Conservation (phyloP, 1,140 invertebrate species). For the Trachymyrmex septentrionalis region DNA sequence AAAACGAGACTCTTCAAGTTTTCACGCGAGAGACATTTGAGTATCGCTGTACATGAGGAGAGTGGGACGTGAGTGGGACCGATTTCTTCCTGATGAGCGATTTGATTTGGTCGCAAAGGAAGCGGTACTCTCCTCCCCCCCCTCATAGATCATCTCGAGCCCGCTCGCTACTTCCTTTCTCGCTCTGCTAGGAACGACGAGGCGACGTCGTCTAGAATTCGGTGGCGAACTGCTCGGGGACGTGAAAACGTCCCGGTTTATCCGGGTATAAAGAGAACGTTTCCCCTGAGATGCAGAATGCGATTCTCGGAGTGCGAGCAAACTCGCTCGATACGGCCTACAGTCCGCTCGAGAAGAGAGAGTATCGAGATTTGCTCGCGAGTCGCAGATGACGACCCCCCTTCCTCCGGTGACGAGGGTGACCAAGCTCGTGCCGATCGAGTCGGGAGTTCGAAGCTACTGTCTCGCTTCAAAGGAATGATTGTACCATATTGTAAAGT, state of each 20-base stretch:
- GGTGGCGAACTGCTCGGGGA: slow-evolving; percentile 35
- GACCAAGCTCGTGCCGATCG: slow-evolving; percentile 6
- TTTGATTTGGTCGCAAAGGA: background rate
- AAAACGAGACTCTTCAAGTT: slow-evolving; percentile 72
- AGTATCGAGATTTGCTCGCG: slow-evolving; percentile 58
- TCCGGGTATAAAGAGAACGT: background rate
- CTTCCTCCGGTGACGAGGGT: background rate
- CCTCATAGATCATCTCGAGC: background rate
- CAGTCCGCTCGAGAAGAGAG: slow-evolving; percentile 61
- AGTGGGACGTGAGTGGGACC: slow-evolving; percentile 50
- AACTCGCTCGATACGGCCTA: slow-evolving; percentile 72
- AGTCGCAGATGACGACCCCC: slow-evolving; percentile 19
- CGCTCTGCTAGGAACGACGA: slow-evolving; percentile 70
- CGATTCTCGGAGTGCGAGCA: slow-evolving; percentile 50
- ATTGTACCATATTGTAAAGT: slow-evolving; percentile 87
- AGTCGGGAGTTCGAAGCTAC: slow-evolving; percentile 70
- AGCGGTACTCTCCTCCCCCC: too few relatives aligned
- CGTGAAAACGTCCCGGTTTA: background rate
- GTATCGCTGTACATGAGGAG: slow-evolving; percentile 47
- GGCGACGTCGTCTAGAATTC: slow-evolving; percentile 65
- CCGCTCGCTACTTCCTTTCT: slow-evolving; percentile 55
- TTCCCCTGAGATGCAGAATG: background rate
- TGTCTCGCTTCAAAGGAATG: slow-evolving; percentile 80
- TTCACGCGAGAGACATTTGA: slow-evolving; percentile 52
- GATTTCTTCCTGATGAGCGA: background rate